Base-by-base conservation (phyloP, 2,797 vertebrate genomes). In the Helicolenus hilgendorfi region DNA sequence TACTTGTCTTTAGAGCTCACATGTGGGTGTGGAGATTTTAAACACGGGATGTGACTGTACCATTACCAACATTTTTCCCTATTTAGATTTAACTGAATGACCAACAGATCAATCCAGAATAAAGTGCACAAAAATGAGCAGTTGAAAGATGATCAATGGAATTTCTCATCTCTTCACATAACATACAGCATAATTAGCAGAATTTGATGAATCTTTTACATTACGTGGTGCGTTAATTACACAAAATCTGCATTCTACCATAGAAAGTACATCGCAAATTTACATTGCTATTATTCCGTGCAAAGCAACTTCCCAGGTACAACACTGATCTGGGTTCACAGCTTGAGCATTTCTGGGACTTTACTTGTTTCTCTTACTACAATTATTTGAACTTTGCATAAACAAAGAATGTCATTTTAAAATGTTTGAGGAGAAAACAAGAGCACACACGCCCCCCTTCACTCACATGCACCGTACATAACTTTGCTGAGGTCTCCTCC, bases 401-500 rank as follows among this genome's bases (percentile, higher is more conserved):
- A 79, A 29, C 14, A 20, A 53, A 55, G n/a, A 26, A 29, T n/a
- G 31, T 26, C 53, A 56, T 36, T 77, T 58, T 26, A 7, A 53
- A 49, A 53, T 5, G 10, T n/a, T n/a, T 33, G 58, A 31, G n/a
- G 9, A 59, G 3, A 72, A 45, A 67, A 8, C 2, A 0, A 49
- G 13, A 29, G 33, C 15, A 22, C 18, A 77, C 76, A 70, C 72
- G 0, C 79, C 71, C 58, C 64, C 82, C 58, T 62, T 2, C 55
- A 26, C 35, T 76, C 62, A 81, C 74, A 79, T 75, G 76, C 49
- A 64, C 55, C 33, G 15, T 10, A 24, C 38, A 72, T 31, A 77
- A 81, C 83, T 49, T 81, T 79, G 77, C 88, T 82, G 85, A 84
- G 81, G 74, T 81, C 60, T 65, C 36, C 56, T 80, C 24, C 73